Conservation (phyloP, 1,140 invertebrate genomes). For the Zelostemma sp. region DNA sequence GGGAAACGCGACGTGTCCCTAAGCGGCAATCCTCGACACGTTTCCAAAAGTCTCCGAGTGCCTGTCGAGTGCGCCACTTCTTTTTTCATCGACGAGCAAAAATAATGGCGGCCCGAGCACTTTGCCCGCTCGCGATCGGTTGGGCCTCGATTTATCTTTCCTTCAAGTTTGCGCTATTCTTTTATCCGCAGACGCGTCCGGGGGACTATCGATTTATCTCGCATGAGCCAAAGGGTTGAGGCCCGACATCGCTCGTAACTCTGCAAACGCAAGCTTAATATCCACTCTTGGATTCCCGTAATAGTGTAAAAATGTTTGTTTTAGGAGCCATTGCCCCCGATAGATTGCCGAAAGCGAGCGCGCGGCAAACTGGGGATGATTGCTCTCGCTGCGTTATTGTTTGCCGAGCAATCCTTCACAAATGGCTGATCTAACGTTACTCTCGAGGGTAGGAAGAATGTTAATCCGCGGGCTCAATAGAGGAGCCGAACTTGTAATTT, state of each 20-base stretch:
- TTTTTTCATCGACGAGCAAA: constrained; percentile 21
- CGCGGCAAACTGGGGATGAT: constrained; percentile 19
- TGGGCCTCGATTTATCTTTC: constrained; percentile 48
- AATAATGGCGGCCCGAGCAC: constrained; percentile 29
- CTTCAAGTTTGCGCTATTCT: constrained; percentile 36
- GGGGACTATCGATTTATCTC: constrained; percentile 38
- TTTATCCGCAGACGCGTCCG: constrained; percentile 19
- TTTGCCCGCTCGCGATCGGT: constrained; percentile 25
- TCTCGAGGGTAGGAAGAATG: too few species aligned
- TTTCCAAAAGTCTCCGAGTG: constrained; percentile 20
- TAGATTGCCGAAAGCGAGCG: constrained; percentile 31
- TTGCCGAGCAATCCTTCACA: constrained; percentile 58
- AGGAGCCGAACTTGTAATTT: too few species aligned
- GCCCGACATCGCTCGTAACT: constrained; percentile 39
- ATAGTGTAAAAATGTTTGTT: constrained; percentile 67
- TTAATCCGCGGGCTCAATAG: constrained; percentile 30
- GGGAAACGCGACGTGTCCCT: background rate
- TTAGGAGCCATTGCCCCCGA: constrained; percentile 32
- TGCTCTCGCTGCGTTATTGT: too few species aligned
- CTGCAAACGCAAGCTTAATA: constrained; percentile 58
- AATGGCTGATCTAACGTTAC: too few species aligned
- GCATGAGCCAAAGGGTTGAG: constrained; percentile 34
- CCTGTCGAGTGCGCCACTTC: constrained; percentile 15
- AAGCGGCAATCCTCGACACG: constrained; percentile 6
- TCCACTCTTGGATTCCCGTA: constrained; percentile 60